Base-by-base conservation (phyloP, 2,797 vertebrate species). In the Sardinella longiceps region DNA sequence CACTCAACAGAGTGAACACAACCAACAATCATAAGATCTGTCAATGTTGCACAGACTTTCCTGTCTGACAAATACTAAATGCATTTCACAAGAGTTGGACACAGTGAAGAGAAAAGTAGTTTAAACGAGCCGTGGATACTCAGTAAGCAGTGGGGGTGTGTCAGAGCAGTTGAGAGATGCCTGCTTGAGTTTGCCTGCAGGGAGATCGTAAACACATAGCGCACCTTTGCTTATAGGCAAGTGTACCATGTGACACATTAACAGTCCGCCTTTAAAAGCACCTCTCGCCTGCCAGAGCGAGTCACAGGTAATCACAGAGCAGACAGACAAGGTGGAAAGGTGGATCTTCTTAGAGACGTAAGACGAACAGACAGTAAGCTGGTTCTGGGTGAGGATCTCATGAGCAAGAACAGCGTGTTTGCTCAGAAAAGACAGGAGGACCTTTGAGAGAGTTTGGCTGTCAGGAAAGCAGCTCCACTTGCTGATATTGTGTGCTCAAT, bases 171-270 rank as follows among this genome's bases (percentile, higher is more conserved):
- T 90, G 86, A 88, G 83, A 74, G 86, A 88, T 90, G 83, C 23
- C 23, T 25, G 56, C 56, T 60, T 9, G n/a, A 25, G 56, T 60
- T 60, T 60, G 56, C 83, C 91, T 86, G 7, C 82, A 88, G 90
- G 90, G 89, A 81, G 33, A 80, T 85, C 88, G 82, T 90, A 91
- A 92, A 91, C 85, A 87, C 84, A 63, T 14, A 89, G 86, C 87
- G 82, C 88, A 88, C 87, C 85, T 87, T 89, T 87, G 45, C 85
- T 86, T 50, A 85, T 45, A 80, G 82, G 86, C 28, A 84, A 87
- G 80, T 70, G 86, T 84, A 87, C 89, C 93, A 94, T 89, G 91
- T 93, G 94, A 93, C 81, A 87, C 82, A 86, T 88, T 92, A 89
- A 88, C 91, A 89, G 83, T 84, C 86, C 3, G 85, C 51, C 80